phyloP scores from a whole-genome alignment of 1,140 invertebrate genomes.

The Drosophila rufa region DNA sequence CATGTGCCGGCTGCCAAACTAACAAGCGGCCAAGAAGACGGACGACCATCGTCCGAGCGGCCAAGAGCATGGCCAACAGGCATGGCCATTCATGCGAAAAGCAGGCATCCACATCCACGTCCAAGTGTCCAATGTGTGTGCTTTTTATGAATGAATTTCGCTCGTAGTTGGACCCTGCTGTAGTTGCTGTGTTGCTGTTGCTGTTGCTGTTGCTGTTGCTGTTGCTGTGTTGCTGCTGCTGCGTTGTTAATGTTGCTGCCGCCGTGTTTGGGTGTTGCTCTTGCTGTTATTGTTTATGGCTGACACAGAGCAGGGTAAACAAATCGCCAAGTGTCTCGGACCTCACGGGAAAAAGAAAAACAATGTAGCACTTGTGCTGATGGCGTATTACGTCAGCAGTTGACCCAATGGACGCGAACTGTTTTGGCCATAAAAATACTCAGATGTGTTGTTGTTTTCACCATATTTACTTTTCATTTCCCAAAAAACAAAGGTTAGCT shows the following conservation, averaged over 20 bases:
- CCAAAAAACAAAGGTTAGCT: slow-evolving; percentile 21
- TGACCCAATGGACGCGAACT: slow-evolving; percentile 20
- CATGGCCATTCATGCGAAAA: slow-evolving; percentile 76
- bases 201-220: slow-evolving; percentile 12
- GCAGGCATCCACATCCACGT: slow-evolving; percentile 51
- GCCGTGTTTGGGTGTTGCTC: slow-evolving; percentile 41
- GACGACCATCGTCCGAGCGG: slow-evolving; percentile 25
- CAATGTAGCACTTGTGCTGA: slow-evolving; percentile 53
- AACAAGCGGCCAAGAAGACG: slow-evolving; percentile 11
- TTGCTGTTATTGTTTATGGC: slow-evolving; percentile 59
- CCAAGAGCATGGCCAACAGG: slow-evolving; percentile 56
- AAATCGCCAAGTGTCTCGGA: slow-evolving; percentile 64
- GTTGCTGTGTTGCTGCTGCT: slow-evolving; percentile 21
- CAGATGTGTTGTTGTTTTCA: slow-evolving; percentile 5
- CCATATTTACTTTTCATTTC: slow-evolving; percentile 22
- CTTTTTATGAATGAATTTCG: slow-evolving; percentile 80
- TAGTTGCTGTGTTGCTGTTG: slow-evolving; percentile 24
- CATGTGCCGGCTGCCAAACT: slow-evolving; percentile 47
- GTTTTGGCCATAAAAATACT: slow-evolving; percentile 25
- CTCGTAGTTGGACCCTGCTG: slow-evolving; percentile 54
- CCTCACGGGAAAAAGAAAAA: slow-evolving; percentile 42
- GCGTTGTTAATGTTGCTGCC: slow-evolving; percentile 27
- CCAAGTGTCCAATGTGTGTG: slow-evolving; percentile 64
- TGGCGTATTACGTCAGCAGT: slow-evolving; percentile 62
- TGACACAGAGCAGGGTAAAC: slow-evolving; percentile 58